Evolutionary conservation across 2,113 vertebrate species (phyloP), one percentile per base, ranked within the genome.

Genomic region (Cyanoramphus novaezelandiae): DNA sequence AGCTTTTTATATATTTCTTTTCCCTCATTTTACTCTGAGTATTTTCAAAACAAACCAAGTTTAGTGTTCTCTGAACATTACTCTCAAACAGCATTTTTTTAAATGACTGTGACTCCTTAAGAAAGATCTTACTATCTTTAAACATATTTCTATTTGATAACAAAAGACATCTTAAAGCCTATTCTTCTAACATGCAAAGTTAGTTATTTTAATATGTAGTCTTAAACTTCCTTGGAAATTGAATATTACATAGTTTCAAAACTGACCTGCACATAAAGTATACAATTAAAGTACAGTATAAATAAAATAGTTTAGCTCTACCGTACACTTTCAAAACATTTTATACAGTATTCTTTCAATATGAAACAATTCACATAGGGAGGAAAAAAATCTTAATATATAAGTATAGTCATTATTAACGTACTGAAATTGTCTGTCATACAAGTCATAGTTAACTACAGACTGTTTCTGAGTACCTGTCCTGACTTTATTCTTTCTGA

Each of bases 241-340:
- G 21, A 72, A 92, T 65, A 27, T 74, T 44, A 41, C 9, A 24
- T 35, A 86, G 67, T 72, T 96, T 87, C 49, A 76, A 82, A 85
- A 88, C 74, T 62, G 27, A 19, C 65, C 77, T 70, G 31, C 88
- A 92, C 59, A 92, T 88, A 47, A 94, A 96, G 47, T 55, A 93
- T 79, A 77, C 64, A 87, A 88, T 49, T 53, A 52, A 92, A 74
- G 25, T 93, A 95, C 82, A 95, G 82, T 68, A 95, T 95, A 97
- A 97, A 86, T 96, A 97, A 95, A 97, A 95, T 91, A 90, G 72
- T 97, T 96, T 94, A 96, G 90, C 83, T 97, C 96, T 97, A 96
- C 90, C 94, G 81, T 96, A 96, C 86, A 95, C 88, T 94, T 97
- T 88, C 74, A 95, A 95, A 97, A 96, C 95, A 96, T 96, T 89